These are phyloP conservation scores for Ylistrum balloti DNA, from an alignment of 1,140 invertebrate species.

Conservation along the genomic window DNA sequence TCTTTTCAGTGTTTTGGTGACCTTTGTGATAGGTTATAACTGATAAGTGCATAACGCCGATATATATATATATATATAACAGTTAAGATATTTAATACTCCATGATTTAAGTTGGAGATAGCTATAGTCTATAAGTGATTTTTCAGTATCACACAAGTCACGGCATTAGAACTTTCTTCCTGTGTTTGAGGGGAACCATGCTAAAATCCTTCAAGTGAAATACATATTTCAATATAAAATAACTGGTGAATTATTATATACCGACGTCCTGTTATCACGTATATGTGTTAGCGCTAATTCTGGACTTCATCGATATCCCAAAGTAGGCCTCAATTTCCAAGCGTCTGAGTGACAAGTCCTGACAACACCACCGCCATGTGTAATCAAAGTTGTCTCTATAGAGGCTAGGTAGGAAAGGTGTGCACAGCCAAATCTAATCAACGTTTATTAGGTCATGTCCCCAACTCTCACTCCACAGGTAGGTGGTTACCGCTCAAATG, in stretches of 20 bases:
- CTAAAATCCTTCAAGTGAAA: background rate
- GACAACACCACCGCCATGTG: constrained; percentile 12
- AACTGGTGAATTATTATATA: too few relatives aligned
- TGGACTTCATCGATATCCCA: background rate
- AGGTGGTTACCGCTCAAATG: background rate
- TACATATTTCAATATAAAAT: too few relatives aligned
- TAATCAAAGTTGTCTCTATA: constrained; percentile 7
- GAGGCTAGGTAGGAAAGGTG: background rate
- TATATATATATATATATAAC: background rate
- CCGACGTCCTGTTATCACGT: background rate
- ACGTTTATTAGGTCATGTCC: background rate
- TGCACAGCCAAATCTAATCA: constrained; percentile 2
- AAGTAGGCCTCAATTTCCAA: background rate
- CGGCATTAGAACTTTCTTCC: too few relatives aligned
- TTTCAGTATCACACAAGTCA: too few relatives aligned
- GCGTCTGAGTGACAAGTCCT: constrained; percentile 23
- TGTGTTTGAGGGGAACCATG: too few relatives aligned
- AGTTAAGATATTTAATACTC: background rate
- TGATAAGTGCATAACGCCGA: background rate
- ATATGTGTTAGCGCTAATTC: background rate
- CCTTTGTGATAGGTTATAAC: background rate
- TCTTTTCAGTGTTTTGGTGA: constrained; percentile 31
- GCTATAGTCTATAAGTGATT: too few relatives aligned
- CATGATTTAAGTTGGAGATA: too few relatives aligned
- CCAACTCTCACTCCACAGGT: background rate